Base-by-base conservation (phyloP, 2,797 vertebrate genomes). In the Tragopan temminckii region DNA sequence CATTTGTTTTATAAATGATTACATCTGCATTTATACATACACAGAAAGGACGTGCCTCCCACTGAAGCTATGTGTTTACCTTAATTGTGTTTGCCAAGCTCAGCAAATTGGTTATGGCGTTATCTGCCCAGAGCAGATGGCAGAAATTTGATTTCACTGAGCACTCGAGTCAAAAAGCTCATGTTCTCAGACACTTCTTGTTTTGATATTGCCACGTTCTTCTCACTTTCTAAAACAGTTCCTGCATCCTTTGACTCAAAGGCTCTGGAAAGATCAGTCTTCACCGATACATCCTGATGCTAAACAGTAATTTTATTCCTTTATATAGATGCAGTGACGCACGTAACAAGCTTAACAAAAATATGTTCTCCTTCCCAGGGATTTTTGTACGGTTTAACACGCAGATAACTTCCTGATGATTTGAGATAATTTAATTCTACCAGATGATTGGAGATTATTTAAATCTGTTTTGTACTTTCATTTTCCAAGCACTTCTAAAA, bases 261-360 rank as follows among this genome's bases (percentile, higher is more conserved):
- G 61, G 38, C 55, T 67, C 64, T 59, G 58, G 70, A 80, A 80
- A 78, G 57, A 76, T 84, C 63, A 72, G 31, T 29, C 46, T 70
- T 84, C 43, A 77, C 23, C 36, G 63, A 63, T 79, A 81, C 29
- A 88, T 8, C 72, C 69, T 23, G 38, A 64, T 36, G 24, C 11
- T 83, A 80, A 80, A 12, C 45, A 68, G 35, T 52, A 85, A 75
- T n/a, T 95, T 92, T 59, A 91, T 76, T 90, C 35, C 40, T 76
- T 94, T 35, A 62, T 31, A 31, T 2, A 66, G 36, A 82, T 12
- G 50, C 72, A 91, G 58, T 43, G 66, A 91, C 1, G 0, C 42
- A 52, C 0, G 3, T 67, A 94, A 88, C n/a, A 52, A 93, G 77
- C 87, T 80, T 92, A 92, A 90, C 42, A 88, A 80, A 89, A 92